Conservation (phyloP, 2,888 invertebrate species). For the Formica aserva region DNA sequence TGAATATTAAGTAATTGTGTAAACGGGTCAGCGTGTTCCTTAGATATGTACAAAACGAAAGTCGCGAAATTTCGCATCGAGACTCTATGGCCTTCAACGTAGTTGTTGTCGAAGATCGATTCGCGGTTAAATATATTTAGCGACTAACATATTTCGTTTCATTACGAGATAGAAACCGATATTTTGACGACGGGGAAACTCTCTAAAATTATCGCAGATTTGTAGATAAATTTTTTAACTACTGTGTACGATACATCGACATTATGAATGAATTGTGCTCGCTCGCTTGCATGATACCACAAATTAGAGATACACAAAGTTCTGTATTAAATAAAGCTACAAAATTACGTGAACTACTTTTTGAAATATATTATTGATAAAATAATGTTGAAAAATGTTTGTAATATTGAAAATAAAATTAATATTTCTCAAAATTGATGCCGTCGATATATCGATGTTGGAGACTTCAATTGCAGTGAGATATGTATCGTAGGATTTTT, state of each 20-base stretch:
- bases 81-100: conserved; percentile 50
- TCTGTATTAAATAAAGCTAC: background rate
- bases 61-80: conserved; percentile 29
- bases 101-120: conserved; percentile 71
- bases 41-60: conserved; percentile 60
- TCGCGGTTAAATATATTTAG: conserved; percentile 10
- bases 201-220: background rate
- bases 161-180: background rate
- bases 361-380: background rate
- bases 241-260: background rate
- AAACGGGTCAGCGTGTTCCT: conserved; percentile 66
- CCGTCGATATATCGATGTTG: background rate
- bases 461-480: background rate
- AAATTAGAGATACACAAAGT: background rate
- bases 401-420: background rate
- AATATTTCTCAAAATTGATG: background rate
- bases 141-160: conserved; percentile 21
- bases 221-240: background rate
- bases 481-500: background rate
- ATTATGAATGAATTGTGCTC: background rate
- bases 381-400: background rate
- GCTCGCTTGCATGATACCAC: background rate
- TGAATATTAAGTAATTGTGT: conserved; percentile 79
- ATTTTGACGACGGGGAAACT: conserved; percentile 17
- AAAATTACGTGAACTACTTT: background rate